Evolutionary conservation across 2,113 vertebrate genomes (phyloP), one percentile per base, ranked within the genome.

Genomic region (Myrmophylax atrothorax): DNA sequence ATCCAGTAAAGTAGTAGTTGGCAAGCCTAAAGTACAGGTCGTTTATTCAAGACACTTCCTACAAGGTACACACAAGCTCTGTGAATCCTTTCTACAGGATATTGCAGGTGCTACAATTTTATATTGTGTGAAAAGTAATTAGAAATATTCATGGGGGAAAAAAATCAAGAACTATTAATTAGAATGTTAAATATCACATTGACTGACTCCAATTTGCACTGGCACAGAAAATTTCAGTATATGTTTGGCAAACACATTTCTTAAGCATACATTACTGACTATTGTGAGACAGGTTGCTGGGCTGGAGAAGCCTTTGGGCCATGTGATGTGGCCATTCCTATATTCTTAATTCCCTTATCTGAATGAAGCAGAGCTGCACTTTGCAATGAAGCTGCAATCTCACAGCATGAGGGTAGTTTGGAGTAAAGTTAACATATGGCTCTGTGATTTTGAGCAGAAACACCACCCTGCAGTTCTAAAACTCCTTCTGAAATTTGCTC

Each of bases 381-480:
- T 75, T 94, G 59, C 83, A 90, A 62, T 1, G 2, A 69, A 37
- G 18, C 46, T 95, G 50, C 42, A 42, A 42, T 42, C 40, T 15
- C 40, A 42, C 14, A 42, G 40, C 40, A 42, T 42, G 40, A 42
- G 40, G 14, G 40, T 42, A 42, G 40, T 42, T 42, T 42, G 40
- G 40, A 42, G 40, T 42, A 42, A 89, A 81, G 77, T 49, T 84
- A 91, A 81, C 56, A 81, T 31, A 55, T 18, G 31, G 47, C n/a
- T 62, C 74, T 91, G 69, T 58, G 69, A 95, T 85, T 91, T 78
- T 89, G n/a, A 89, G 59, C 59, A 94, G 89, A 93, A 95, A 84
- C 28, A 58, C 10, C 23, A 91, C 6, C 12, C 47, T 64, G 25
- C 50, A 78, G 38, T 79, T 84, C 56, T 49, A 94, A 93, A 92